Base-by-base conservation (phyloP, 2,797 vertebrate genomes). In the Astyanax mexicanus region DNA sequence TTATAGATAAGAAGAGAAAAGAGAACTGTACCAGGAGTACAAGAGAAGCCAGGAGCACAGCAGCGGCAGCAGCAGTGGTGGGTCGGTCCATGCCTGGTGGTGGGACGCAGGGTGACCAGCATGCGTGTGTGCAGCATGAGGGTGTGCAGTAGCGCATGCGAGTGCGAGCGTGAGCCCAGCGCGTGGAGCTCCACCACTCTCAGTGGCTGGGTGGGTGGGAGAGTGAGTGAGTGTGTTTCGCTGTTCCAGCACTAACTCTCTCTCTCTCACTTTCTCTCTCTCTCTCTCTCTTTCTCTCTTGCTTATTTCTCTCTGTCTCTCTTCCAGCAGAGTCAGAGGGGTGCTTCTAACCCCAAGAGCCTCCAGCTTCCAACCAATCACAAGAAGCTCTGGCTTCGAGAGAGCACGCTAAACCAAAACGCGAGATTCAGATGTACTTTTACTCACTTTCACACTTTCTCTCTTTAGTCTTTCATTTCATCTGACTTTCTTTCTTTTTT, bases 11-110 rank as follows among this genome's bases (percentile, higher is more conserved):
- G 66, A 10, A 81, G 71, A 40, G 23, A 4, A 40, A 68, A 38
- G 13, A 74, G 72, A 79, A 87, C 87, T 70, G 19, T 92, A 98
- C 97, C 97, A 97, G 91, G 54, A 96, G 44, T 23, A 95, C 88
- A 52, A 93, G 90, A 77, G 90, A 90, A 86, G 95, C 85, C 83
- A 96, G 83, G 86, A 94, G 88, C 38, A 95, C 83, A 64, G 88
- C 83, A 86, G 92, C 86, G 74, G 93, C 83, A 64, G 88, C 83
- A 86, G 92, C 86, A 74, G 93, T 84, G 77, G 90, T 60, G 32
- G 76, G 87, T 85, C 83, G 80, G 85, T 95, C 93, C 96, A 98
- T 98, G 84, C 81, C 75, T 79, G 65, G 52, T 79, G 65, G 52
- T 65, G 84, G 72, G 84, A 81, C 82, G 76, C 6, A 25, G 73